A percentile compares a stretch with the other conserved stretches of the same genome.
Evolutionary conservation across 2,113 vertebrate species (phyloP).

Genomic region (Aptenodytes forsteri): DNA sequence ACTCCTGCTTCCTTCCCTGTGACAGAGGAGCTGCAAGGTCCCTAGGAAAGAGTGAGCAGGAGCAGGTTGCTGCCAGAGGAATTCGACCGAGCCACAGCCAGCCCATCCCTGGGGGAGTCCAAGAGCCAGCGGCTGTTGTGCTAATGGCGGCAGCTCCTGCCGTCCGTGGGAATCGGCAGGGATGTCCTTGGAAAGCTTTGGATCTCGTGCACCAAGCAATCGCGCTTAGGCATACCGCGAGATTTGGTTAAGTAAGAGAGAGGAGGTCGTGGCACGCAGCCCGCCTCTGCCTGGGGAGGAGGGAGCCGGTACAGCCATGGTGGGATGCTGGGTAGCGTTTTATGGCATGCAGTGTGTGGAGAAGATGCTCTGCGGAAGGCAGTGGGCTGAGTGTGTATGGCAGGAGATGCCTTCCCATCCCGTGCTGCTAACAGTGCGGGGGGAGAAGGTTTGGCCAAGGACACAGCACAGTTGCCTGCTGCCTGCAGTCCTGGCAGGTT

Average conservation of each 20-base stretch:
- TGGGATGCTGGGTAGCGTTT: neutral
- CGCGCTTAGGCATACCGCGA: rapidly evolving
- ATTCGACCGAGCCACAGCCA: neutral
- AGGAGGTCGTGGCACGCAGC: neutral
- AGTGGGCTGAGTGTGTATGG: neutral
- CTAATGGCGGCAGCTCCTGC: neutral
- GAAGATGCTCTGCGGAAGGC: neutral
- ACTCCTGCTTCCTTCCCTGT: neutral
- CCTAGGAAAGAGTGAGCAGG: neutral
- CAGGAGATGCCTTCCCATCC: neutral
- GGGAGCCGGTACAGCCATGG: neutral
- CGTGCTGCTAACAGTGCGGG: rapidly evolving
- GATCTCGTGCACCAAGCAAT: neutral
- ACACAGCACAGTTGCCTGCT: neutral
- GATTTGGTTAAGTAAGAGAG: neutral
- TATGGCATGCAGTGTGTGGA: rapidly evolving
- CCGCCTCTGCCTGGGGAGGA: neutral
- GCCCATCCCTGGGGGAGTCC: neutral
- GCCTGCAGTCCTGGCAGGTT: neutral
- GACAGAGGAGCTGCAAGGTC: neutral
- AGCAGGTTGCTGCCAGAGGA: neutral
- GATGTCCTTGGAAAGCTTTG: neutral
- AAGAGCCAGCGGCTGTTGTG: neutral
- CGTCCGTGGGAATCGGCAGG: neutral
- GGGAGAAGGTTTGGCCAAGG: neutral